Evolutionary conservation across 1,140 invertebrate genomes (phyloP), one percentile per base, ranked within the genome.

Genomic region (Nephotettix cincticeps): DNA sequence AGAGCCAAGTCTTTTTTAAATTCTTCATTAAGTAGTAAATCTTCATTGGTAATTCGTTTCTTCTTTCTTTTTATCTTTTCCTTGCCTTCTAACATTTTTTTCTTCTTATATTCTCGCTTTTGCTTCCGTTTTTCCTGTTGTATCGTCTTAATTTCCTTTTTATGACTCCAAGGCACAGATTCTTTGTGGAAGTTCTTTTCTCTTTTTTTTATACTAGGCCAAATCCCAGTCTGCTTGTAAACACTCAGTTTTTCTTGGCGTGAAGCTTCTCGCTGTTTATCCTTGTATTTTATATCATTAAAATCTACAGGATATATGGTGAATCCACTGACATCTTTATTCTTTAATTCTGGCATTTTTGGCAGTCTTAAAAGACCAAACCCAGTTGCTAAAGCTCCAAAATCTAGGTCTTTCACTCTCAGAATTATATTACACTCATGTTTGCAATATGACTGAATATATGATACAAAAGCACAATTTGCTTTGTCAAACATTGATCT

Each of bases 361-460:
- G 97, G 97, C 74, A 99, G 82, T 78, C 91, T 91, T 11, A 99
- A 77, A 1, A 99, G 83, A 0, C 96, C 96, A 83, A 95, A 99
- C 66, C 91, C 89, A 64, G 87, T 90, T 0, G 94, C 97, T 64
- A 98, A 84, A 77, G 90, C 88, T 21, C 91, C 94, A 71, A 99
- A 83, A 76, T 97, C 89, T 3, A 99, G 81, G 81, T 98, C 95
- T 86, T 97, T 97, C 1, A 96, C 80, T 77, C 89, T 85, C 58
- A 99, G 86, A 71, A 99, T 89, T 47, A 98, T 84, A 77, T 89
- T 92, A 78, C 96, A 99, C 81, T 99, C 97, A 81, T 99, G 96
- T 83, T 99, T 99, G 3, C 87, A 89, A 82, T 99, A 99, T 0
- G 94, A 90, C 77, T 94, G 89, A 43, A 99, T 86, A 79, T 95